Conservation (phyloP, 2,113 vertebrate species). For the Hipposideros armiger region DNA sequence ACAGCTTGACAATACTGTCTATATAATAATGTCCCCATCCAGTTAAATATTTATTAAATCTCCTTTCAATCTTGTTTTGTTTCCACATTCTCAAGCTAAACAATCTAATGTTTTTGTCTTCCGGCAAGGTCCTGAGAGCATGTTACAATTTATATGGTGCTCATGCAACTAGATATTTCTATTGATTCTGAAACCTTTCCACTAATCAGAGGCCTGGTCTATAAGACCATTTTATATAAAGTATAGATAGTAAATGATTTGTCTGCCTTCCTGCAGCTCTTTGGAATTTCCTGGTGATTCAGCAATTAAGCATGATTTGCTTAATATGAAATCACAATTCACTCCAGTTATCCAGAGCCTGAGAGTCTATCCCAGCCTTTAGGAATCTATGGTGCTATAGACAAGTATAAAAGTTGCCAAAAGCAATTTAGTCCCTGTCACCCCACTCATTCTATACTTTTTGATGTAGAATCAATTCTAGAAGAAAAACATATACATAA, state of each 20-base stretch:
- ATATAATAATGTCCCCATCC: constrained; percentile 48
- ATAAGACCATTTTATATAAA: constrained; percentile 57
- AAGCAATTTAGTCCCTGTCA: background rate
- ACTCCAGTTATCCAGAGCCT: background rate
- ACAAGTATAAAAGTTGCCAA: constrained; percentile 1
- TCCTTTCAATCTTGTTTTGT: constrained; percentile 41
- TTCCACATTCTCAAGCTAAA: constrained; percentile 59
- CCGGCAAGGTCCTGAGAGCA: constrained; percentile 37
- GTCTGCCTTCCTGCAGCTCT: background rate
- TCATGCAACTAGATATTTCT: constrained; percentile 41
- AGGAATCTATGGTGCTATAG: background rate
- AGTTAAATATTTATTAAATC: constrained; percentile 71
- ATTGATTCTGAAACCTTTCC: constrained; percentile 23
- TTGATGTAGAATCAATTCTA: background rate
- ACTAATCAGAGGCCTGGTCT: constrained; percentile 22
- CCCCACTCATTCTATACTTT: background rate
- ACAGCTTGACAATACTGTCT: constrained; percentile 42
- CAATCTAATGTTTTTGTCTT: constrained; percentile 54
- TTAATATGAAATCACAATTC: constrained; percentile 40
- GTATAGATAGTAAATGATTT: constrained; percentile 33
- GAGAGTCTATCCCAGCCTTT: background rate
- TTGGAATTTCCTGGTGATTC: background rate
- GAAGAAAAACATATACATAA: background rate
- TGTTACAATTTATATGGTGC: constrained; percentile 40
- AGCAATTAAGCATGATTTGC: background rate